Evolutionary conservation across 2,113 vertebrate genomes (phyloP).

Genomic region (Psettodes erumei): DNA sequence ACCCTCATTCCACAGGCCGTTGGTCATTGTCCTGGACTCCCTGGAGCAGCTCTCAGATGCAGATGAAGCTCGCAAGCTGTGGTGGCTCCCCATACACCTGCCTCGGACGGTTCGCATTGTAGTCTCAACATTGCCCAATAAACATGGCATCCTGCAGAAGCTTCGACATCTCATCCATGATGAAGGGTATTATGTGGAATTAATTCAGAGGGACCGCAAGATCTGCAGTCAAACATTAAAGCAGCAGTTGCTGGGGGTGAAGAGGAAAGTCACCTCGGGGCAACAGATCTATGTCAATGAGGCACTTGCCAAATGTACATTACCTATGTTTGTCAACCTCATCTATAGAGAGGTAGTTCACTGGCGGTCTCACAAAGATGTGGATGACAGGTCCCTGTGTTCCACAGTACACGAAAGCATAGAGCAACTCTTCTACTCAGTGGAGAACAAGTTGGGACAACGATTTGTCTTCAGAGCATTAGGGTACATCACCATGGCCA

Average conservation of each 20-base stretch:
- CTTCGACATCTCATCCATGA: conserved; percentile 92
- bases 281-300: conserved; percentile 99
- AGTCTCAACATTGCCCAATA: conserved; percentile 96
- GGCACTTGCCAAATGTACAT: conserved; percentile 94
- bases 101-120: conserved; percentile 94
- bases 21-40: conserved; percentile 94
- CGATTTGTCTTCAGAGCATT: conserved; percentile 92
- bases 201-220: conserved; percentile 92
- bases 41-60: conserved; percentile 94
- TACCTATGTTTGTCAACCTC: conserved; percentile 99
- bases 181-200: conserved; percentile 91
- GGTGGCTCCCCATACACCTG: conserved; percentile 97
- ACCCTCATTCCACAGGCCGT: conserved; percentile 91
- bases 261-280: conserved; percentile 97
- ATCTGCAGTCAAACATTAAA: conserved; percentile 98
- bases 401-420: conserved; percentile 98
- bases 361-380: conserved; percentile 98
- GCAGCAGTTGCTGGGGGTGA: conserved; percentile 93
- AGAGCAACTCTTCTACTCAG: conserved; percentile 94
- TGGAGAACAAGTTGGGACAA: conserved; percentile 92
- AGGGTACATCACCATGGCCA: conserved; percentile 97
- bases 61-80: conserved; percentile 94
- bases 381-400: conserved; percentile 93
- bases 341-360: conserved; percentile 95
- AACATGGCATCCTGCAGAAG: conserved; percentile 96